Percentiles rank a stretch among this genome's conserved stretches.
Evolutionary conservation across 64 coral and sea anemone species (phyloP).

Genomic region (Pocillopora verrucosa): DNA sequence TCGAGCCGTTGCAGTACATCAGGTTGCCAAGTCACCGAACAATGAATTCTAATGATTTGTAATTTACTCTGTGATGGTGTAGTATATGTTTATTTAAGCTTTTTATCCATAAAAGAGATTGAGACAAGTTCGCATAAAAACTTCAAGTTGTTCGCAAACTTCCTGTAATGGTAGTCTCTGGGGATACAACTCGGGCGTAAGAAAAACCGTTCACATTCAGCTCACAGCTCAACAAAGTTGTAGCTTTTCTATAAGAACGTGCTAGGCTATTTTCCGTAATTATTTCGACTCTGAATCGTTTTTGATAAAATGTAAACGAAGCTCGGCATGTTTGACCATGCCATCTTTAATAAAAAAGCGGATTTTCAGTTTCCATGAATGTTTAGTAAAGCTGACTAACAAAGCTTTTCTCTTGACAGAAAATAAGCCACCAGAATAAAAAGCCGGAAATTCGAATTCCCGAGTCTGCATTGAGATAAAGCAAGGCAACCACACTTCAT

Average conservation of each 20-base stretch:
- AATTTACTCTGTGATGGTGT: too few species aligned
- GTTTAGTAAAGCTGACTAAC: not conserved
- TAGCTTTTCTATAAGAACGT: too few species aligned
- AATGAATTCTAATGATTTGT: not conserved
- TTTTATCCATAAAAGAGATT: slow-evolving; percentile 12
- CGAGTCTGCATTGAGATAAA: too few species aligned
- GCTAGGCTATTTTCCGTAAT: not conserved
- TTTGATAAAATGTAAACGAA: slow-evolving; percentile 8
- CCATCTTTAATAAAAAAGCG: not conserved
- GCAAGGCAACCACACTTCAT: too few species aligned
- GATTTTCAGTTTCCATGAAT: not conserved
- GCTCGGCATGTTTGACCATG: slow-evolving; percentile 8
- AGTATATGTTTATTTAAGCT: slow-evolving; percentile 12
- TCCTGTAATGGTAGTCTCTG: not conserved
- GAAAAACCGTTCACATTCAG: not conserved
- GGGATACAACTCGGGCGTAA: not conserved
- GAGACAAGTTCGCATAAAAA: slow-evolving; percentile 17
- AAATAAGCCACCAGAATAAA: too few species aligned
- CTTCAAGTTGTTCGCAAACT: slow-evolving; percentile 32
- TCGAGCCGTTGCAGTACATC: not conserved
- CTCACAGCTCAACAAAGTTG: not conserved
- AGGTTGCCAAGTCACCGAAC: slow-evolving; percentile 3
- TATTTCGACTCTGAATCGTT: not conserved
- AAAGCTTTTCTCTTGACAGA: too few species aligned
- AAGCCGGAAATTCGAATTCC: too few species aligned